Percentiles rank a stretch among this genome's conserved stretches.
Evolutionary conservation across 2,113 vertebrate species (phyloP).

Genomic region (Trachemys scripta): DNA sequence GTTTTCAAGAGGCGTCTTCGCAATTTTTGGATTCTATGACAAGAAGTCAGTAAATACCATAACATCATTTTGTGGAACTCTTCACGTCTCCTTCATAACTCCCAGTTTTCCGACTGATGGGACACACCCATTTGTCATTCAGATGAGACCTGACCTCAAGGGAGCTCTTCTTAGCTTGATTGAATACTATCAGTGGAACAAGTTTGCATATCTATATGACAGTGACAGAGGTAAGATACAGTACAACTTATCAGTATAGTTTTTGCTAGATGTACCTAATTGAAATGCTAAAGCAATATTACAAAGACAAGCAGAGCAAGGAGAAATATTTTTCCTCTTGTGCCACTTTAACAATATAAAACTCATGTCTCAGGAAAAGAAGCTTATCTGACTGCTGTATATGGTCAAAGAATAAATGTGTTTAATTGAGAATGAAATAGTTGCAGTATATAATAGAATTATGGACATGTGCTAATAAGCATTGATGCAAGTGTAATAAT

Average conservation of each 20-base stretch:
- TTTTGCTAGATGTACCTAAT: background rate
- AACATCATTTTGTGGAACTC: conserved; percentile 97
- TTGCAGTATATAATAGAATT: background rate
- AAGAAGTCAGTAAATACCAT: conserved; percentile 99
- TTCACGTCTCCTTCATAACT: conserved; percentile 99
- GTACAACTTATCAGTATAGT: background rate
- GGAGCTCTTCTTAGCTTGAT: conserved; percentile 97
- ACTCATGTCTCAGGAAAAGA: background rate
- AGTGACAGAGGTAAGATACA: conserved; percentile 93
- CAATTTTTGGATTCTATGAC: conserved; percentile 99
- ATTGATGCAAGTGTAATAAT: background rate
- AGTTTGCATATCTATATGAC: conserved; percentile 98
- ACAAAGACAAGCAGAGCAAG: background rate
- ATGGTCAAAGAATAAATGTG: background rate
- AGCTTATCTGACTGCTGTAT: background rate
- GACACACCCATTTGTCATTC: conserved; percentile 97
- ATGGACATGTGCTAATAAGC: background rate
- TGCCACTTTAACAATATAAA: background rate
- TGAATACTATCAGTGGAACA: conserved; percentile 99
- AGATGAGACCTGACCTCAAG: conserved; percentile 99
- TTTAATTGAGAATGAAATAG: background rate
- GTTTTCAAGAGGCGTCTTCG: conserved; percentile 99
- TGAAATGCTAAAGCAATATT: background rate
- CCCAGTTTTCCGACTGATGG: conserved; percentile 98
- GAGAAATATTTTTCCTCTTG: background rate